Evolutionary conservation across 2,113 vertebrate species (phyloP), one percentile per base, ranked within the genome.

Genomic region (Nyctereutes procyonoides): DNA sequence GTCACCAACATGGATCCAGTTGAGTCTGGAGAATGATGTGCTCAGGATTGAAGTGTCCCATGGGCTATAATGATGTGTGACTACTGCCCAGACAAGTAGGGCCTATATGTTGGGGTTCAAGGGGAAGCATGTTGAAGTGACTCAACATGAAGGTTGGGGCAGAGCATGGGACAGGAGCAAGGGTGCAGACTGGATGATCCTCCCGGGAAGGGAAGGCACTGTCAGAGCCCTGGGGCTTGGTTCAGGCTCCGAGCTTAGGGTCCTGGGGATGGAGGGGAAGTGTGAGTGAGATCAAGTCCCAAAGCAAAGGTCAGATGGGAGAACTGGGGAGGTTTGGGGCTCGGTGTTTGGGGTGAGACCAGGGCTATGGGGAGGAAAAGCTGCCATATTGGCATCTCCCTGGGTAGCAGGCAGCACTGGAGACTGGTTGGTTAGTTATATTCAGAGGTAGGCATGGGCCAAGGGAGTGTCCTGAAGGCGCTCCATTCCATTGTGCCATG

Each of bases 271-370:
- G 26, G 55, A 79, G 88, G 30, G 32, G 30, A 32, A 62, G 19
- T 14, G 11, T 1, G 35, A 73, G 10, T 3, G 38, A 84, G 69
- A 65, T 79, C 11, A 65, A 63, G 26, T 32, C 53, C n/a, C 14
- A 69, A 13, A 51, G 76, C 82, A 55, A 93, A 92, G 92, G 60
- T 83, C 76, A 17, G 35, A 8, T 14, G 38, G 65, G 55, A 80
- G 58, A 28, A 22, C 11, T 51, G 43, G 13, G 62, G 73, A 20
- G 26, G 28, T 67, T 51, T 14, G 22, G 67, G 73, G 32, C 1
- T 19, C 3, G 0, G 48, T 38, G 3, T 14, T 38, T 22, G 4
- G 26, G 26, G n/a, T 19, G n/a, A 43, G 24, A 20, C 53, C 30
- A 24, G 53, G 53, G 32, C 35, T 56, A 8, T 17, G 65, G 14